Evolutionary conservation across 2,797 vertebrate species (phyloP), one percentile per base, ranked within the genome.

Genomic region (Todus mexicanus): DNA sequence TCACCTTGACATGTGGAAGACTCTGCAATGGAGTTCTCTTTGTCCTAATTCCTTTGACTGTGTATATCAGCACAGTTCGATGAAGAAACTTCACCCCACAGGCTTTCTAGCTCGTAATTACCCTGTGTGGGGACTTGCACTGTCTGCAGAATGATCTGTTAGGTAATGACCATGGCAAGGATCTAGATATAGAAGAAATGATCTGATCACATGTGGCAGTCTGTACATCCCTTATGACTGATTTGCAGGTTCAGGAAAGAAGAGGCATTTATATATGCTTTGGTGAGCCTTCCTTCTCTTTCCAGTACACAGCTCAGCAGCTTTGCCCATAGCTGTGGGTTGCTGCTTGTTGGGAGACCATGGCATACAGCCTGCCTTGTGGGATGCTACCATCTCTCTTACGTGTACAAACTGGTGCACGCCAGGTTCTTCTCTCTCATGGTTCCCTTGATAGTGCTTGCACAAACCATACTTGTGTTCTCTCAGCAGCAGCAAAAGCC

Each of bases 1-100:
- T 95, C 92, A 89, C 75, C 81, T 90, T 86, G 87, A 92, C 40
- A 57, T 75, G 60, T 74, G 71, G 92, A 93, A 92, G 87, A 90
- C 88, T 84, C 68, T 87, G 84, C 78, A 53, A 72, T 84, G 79
- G 73, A 79, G 35, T 29, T 95, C 47, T 23, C 51, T 86, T 84
- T 91, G 56, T 87, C 84, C 80, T 90, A 87, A 81, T 87, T 93
- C 74, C 74, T 91, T 88, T 73, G 74, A 70, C 53, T 85, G n/a
- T 54, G 43, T 56, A 7, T 59, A 79, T 91, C 89, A 93, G 60
- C 84, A 92, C 78, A 87, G 59, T 80, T 14, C 87, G 74, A 93
- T 92, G 65, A 64, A 89, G 65, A 68, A 94, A 79, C 37, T 63
- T 82, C 63, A 68, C 56, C 51, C 21, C 77, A 19, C 48, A 61